These are phyloP conservation scores for Leptogaster cylindrica DNA, from an alignment of 2,888 invertebrate species.

Conservation along the genomic window DNA sequence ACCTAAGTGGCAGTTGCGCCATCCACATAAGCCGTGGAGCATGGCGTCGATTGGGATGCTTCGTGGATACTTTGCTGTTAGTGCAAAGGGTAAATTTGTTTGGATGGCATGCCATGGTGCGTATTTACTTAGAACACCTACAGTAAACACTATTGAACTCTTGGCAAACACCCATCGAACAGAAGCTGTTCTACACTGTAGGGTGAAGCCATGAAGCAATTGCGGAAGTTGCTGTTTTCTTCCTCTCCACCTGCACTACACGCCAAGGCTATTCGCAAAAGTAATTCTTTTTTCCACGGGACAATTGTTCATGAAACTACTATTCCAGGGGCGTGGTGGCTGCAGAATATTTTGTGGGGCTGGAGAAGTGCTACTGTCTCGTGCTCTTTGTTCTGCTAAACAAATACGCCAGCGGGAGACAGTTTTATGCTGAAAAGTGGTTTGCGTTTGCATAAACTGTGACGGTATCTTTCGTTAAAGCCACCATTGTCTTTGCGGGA, in stretches of 20 bases:
- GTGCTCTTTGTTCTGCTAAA: conserved; percentile 32
- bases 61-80: neutral
- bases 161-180: neutral
- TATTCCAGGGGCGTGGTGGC: conserved; percentile 26
- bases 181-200: neutral
- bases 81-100: neutral
- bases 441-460: conserved; percentile 38
- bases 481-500: conserved; percentile 5
- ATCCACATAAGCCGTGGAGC: neutral
- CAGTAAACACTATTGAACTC: conserved; percentile 13
- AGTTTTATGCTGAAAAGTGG: conserved; percentile 37
- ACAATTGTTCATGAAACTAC: conserved; percentile 28
- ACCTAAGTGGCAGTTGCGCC: neutral
- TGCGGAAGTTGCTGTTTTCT: conserved; percentile 21
- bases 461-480: conserved; percentile 33
- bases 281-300: conserved; percentile 17
- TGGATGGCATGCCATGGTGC: neutral
- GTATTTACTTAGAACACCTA: neutral
- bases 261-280: conserved; percentile 25
- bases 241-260: conserved; percentile 13
- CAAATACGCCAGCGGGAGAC: conserved; percentile 35
- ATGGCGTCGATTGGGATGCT: neutral
- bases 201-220: neutral
- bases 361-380: conserved; percentile 16
- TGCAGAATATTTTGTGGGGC: conserved; percentile 16